These are phyloP conservation scores for Nannospalax galili DNA, from an alignment of 2,113 vertebrate species.

Conservation along the genomic window DNA sequence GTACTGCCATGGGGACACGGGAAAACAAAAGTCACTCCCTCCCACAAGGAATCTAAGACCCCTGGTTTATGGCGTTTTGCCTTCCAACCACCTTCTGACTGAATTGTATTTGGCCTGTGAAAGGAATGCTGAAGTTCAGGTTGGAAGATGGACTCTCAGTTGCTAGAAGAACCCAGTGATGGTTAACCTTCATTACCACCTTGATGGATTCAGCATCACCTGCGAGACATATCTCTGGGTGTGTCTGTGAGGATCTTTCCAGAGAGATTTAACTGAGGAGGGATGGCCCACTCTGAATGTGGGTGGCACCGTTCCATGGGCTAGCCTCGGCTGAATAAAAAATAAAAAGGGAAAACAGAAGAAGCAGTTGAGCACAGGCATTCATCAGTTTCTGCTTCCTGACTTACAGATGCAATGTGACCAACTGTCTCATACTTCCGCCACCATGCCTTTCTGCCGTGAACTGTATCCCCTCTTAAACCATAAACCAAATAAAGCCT, in stretches of 20 bases:
- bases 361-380: too few relatives aligned
- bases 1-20: fast-evolving
- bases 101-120: background rate
- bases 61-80: background rate
- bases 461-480: background rate
- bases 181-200: background rate
- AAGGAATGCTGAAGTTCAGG: background rate
- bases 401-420: too few relatives aligned
- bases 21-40: background rate
- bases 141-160: background rate
- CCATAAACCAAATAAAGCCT: background rate
- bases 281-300: background rate
- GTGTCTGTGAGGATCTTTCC: background rate
- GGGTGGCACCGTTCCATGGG: background rate
- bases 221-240: background rate
- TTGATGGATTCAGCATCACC: background rate
- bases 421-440: too few relatives aligned
- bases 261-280: background rate
- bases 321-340: too few relatives aligned
- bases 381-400: too few relatives aligned
- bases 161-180: background rate
- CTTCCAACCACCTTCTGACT: background rate
- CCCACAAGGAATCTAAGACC: background rate
- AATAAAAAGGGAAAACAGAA: too few relatives aligned
- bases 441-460: background rate